phyloP scores from a whole-genome alignment of 1,140 invertebrate species.

The Formica selysi region DNA sequence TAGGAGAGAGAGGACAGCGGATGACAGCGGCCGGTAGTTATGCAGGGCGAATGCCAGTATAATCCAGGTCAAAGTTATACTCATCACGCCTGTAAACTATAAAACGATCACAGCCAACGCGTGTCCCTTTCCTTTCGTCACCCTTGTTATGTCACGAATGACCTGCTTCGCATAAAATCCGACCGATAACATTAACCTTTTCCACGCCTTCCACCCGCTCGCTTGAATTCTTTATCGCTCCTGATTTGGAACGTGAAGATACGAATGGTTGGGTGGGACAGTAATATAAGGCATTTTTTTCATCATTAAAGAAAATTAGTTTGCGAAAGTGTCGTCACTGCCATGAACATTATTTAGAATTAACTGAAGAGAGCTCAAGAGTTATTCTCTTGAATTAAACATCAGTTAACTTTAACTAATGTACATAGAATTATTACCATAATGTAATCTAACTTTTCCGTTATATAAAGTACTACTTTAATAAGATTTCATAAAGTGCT shows the following conservation, averaged over 20 bases:
- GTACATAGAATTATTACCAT: neutral
- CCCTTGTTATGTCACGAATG: constrained; percentile 29
- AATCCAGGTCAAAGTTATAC: constrained; percentile 84
- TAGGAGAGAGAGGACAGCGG: constrained; percentile 51
- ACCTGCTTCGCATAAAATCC: constrained; percentile 48
- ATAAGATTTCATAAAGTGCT: neutral
- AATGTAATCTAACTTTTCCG: neutral
- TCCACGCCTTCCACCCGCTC: constrained; percentile 5
- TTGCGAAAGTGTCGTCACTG: constrained; percentile 24
- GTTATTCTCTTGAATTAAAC: constrained; percentile 27
- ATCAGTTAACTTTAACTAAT: constrained; percentile 31
- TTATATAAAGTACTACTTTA: neutral
- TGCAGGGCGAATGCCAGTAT: constrained; percentile 76
- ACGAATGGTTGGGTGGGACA: neutral
- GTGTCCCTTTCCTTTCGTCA: constrained; percentile 36
- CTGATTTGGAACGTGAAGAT: constrained; percentile 1
- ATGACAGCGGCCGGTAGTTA: constrained; percentile 78
- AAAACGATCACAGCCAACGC: constrained; percentile 64
- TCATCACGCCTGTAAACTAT: constrained; percentile 72
- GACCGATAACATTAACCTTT: constrained; percentile 69
- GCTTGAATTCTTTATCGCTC: constrained; percentile 11
- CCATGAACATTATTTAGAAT: constrained; percentile 33
- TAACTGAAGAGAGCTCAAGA: neutral
- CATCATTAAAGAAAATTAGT: constrained; percentile 18
- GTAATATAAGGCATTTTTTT: constrained; percentile 6